phyloP scores from a whole-genome alignment of 2,888 invertebrate genomes.

The Hypercompe scribonia region DNA sequence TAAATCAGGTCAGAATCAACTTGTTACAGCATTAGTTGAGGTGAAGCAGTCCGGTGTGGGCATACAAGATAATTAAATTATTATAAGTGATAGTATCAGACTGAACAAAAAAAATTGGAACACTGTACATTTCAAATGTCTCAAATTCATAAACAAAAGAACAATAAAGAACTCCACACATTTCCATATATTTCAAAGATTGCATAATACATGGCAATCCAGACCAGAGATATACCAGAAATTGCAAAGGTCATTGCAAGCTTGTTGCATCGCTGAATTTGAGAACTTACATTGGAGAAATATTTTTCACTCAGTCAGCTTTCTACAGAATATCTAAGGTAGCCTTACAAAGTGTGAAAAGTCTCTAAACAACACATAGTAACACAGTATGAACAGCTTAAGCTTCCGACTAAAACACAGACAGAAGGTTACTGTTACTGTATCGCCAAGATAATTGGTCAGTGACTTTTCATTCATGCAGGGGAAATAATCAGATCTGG shows the following conservation, averaged over 20 bases:
- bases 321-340: conserved; percentile 5
- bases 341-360: conserved; percentile 3
- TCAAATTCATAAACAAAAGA: conserved; percentile 9
- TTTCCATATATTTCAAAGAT: conserved; percentile 5
- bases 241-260: conserved; percentile 1
- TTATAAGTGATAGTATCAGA: conserved; percentile 4
- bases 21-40: conserved; percentile 29
- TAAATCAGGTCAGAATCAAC: conserved; percentile 31
- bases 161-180: conserved; percentile 10
- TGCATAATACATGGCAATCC: conserved; percentile 2
- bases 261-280: conserved; percentile 9
- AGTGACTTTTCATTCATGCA: conserved; percentile 3
- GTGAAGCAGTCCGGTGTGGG: conserved; percentile 30
- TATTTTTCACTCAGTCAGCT: conserved; percentile 21
- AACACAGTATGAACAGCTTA: conserved; percentile 5
- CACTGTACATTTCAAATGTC: conserved; percentile 10
- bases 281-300: conserved; percentile 9
- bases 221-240: conserved; percentile 14
- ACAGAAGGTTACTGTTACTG: background rate
- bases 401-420: background rate
- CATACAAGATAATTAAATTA: conserved; percentile 24
- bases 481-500: background rate
- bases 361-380: background rate
- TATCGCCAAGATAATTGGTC: conserved; percentile 6
- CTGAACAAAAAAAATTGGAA: conserved; percentile 22